These are phyloP conservation scores for Labroides dimidiatus DNA, from an alignment of 2,797 vertebrate genomes.

Conservation along the genomic window DNA sequence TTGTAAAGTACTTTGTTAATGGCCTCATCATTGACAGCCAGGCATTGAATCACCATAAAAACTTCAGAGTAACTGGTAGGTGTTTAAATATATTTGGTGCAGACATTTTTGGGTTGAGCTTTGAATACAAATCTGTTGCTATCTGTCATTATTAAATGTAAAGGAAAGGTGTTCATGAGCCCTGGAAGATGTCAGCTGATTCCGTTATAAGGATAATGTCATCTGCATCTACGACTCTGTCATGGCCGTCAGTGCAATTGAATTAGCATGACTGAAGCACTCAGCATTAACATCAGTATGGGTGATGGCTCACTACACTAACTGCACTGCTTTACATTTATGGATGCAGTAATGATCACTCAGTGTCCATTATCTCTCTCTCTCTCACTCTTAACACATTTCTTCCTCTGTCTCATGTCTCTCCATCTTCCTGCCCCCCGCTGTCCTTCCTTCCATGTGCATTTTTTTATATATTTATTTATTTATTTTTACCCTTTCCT, in stretches of 20 bases:
- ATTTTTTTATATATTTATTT: conserved; percentile 4
- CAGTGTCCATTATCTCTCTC: conserved; percentile 41
- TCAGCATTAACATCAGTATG: conserved; percentile 66
- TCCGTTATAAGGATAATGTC: conserved; percentile 65
- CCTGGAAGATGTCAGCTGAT: conserved; percentile 42
- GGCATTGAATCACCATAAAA: conserved; percentile 34
- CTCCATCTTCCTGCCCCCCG: not conserved
- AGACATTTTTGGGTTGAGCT: conserved; percentile 22
- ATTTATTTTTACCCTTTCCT: conserved; percentile 25
- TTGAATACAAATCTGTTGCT: conserved; percentile 1
- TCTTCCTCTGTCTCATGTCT: not conserved
- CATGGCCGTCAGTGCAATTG: conserved; percentile 65
- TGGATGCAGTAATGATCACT: conserved; percentile 58
- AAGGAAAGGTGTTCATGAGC: conserved; percentile 47
- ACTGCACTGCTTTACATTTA: conserved; percentile 64
- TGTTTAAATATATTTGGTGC: not conserved
- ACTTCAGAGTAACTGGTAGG: no score
- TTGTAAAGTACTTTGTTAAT: conserved; percentile 47
- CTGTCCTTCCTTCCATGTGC: conserved; percentile 17
- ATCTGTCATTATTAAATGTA: conserved; percentile 49
- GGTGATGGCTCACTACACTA: conserved; percentile 56
- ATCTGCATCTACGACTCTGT: conserved; percentile 44
- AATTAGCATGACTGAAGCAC: conserved; percentile 71
- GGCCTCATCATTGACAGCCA: conserved; percentile 37
- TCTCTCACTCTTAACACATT: conserved; percentile 1